phyloP scores from a whole-genome alignment of 2,888 invertebrate genomes.

The Cenopis cana region DNA sequence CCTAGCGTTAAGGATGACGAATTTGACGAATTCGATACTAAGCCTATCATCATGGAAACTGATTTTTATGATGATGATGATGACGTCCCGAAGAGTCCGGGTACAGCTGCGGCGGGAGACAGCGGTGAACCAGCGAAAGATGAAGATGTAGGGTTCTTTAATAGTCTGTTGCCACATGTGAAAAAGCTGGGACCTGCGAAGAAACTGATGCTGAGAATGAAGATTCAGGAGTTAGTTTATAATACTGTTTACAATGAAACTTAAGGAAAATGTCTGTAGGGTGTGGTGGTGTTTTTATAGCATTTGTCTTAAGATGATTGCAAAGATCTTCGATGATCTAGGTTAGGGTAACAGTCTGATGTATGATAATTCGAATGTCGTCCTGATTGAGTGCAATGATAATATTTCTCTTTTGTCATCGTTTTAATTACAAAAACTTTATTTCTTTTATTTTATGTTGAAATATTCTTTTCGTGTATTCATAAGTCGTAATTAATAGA shows the following conservation, averaged over 20 bases:
- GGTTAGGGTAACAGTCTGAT: not conserved
- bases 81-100: constrained; percentile 63
- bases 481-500: not conserved
- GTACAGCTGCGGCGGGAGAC: constrained; percentile 46
- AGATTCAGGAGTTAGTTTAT: constrained; percentile 79
- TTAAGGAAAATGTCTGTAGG: not conserved
- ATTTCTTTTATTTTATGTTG: not conserved
- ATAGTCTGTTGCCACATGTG: constrained; percentile 77
- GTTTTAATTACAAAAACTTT: not conserved
- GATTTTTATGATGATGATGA: constrained; percentile 81
- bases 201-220: constrained; percentile 79
- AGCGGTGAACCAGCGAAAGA: constrained; percentile 65
- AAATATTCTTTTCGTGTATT: not conserved
- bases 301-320: not conserved
- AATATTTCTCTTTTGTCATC: not conserved
- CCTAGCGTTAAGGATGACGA: constrained; percentile 72
- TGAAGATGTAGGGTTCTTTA: constrained; percentile 80
- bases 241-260: constrained; percentile 78
- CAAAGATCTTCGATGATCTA: not conserved
- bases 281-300: not conserved
- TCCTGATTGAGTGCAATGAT: not conserved
- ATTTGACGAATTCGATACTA: constrained; percentile 80
- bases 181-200: constrained; percentile 78
- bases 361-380: not conserved
- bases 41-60: constrained; percentile 78